Conservation (phyloP, 2,113 vertebrate genomes). For the Cromileptes altivelis region DNA sequence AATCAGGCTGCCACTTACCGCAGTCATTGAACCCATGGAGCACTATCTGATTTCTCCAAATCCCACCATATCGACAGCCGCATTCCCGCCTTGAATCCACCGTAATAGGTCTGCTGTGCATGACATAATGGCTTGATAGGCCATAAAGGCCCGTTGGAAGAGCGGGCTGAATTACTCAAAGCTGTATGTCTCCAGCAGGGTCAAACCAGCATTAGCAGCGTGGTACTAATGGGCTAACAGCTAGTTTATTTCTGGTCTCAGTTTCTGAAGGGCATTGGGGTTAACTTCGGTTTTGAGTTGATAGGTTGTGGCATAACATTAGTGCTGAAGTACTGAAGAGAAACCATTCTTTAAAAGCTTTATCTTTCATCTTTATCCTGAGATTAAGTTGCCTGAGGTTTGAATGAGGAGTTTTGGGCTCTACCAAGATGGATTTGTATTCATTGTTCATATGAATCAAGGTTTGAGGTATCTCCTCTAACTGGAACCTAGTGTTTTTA, state of each 20-base stretch:
- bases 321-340: background rate
- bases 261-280: background rate
- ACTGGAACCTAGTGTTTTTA: background rate
- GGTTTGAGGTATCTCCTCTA: background rate
- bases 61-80: conserved; percentile 44
- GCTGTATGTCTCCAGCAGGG: conserved; percentile 40
- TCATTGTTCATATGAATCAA: background rate
- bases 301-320: background rate
- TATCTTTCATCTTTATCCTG: background rate
- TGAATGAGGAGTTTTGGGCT: background rate
- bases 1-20: conserved; percentile 63
- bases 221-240: conserved; percentile 33
- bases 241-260: conserved; percentile 8
- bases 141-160: conserved; percentile 35
- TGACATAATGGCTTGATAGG: conserved; percentile 59
- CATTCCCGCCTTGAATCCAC: conserved; percentile 46
- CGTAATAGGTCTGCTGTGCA: conserved; percentile 34
- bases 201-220: conserved; percentile 29
- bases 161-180: conserved; percentile 40
- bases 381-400: background rate
- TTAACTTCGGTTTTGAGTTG: background rate
- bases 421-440: background rate
- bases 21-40: conserved; percentile 46
- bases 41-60: conserved; percentile 42
- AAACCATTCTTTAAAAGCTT: background rate